A percentile compares a stretch with the other conserved stretches of the same genome.
phyloP scores from a whole-genome alignment of 2,888 invertebrate genomes.

The Nomada ruficornis region DNA sequence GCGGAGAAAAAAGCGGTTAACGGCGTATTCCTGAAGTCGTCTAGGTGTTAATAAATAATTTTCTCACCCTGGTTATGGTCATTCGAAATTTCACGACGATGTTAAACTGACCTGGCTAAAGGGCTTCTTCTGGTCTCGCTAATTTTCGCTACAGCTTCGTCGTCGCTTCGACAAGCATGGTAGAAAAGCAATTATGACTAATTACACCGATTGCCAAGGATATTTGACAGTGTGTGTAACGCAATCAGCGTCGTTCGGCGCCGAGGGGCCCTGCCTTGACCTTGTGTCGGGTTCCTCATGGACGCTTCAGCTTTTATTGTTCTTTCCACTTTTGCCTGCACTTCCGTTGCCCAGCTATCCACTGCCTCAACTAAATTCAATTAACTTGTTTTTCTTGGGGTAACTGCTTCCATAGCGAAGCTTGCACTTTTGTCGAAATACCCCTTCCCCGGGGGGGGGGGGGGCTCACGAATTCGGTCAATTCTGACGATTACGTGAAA shows the following conservation, averaged over 20 bases:
- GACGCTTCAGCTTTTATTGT: slow-evolving; percentile 30
- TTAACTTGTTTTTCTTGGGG: slow-evolving; percentile 38
- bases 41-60: background rate
- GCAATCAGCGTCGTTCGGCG: slow-evolving; percentile 41
- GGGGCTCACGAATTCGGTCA: background rate
- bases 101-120: slow-evolving; percentile 4
- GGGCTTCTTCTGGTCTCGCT: background rate
- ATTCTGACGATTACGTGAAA: background rate
- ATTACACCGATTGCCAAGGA: slow-evolving; percentile 20
- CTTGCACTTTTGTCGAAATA: background rate
- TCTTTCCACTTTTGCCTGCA: slow-evolving; percentile 26
- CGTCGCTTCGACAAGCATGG: background rate
- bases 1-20: slow-evolving; percentile 3
- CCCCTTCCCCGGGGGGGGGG: background rate
- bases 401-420: slow-evolving; percentile 4
- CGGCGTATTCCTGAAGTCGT: background rate
- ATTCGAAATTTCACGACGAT: background rate
- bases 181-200: slow-evolving; percentile 35
- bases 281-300: slow-evolving; percentile 18
- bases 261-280: slow-evolving; percentile 22
- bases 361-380: slow-evolving; percentile 20
- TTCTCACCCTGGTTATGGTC: background rate
- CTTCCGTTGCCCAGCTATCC: background rate
- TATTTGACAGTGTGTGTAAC: slow-evolving; percentile 36
- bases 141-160: background rate